Evolutionary conservation across 2,888 invertebrate genomes (phyloP).

Genomic region (Eurytoma californica): DNA sequence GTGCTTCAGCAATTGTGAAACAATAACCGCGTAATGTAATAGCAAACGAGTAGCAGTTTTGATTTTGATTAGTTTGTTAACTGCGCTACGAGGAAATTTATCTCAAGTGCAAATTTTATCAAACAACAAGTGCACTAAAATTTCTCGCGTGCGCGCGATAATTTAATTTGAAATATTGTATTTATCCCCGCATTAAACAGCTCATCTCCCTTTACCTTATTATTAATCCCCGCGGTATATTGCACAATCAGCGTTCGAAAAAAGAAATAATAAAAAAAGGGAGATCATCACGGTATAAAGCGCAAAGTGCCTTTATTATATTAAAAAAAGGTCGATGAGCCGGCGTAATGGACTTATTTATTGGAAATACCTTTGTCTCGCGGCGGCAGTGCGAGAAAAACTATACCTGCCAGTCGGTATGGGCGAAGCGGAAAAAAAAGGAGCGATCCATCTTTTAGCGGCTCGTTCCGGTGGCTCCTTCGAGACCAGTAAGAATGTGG

Average conservation of each 20-base stretch:
- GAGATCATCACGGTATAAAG: too few relatives aligned
- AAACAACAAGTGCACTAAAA: neutral
- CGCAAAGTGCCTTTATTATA: too few relatives aligned
- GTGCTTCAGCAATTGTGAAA: too few relatives aligned
- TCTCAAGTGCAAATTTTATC: neutral
- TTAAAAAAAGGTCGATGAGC: neutral
- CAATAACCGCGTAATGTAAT: neutral
- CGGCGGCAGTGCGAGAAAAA: too few relatives aligned
- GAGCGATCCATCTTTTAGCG: neutral
- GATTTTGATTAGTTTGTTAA: conserved; percentile 11
- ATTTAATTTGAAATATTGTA: neutral
- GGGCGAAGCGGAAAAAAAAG: neutral
- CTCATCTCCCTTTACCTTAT: too few relatives aligned
- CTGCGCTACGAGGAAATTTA: neutral
- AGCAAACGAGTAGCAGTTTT: neutral
- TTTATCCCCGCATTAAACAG: too few relatives aligned
- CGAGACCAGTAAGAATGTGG: conserved; percentile 4
- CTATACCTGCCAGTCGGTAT: neutral
- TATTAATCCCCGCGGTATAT: too few relatives aligned
- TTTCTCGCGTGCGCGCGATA: neutral
- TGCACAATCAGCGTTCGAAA: too few relatives aligned
- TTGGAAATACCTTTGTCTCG: neutral
- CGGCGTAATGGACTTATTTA: conserved; percentile 18
- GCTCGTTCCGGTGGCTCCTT: neutral
- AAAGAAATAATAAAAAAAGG: too few relatives aligned